Percentiles rank a stretch among this genome's conserved stretches.
These are phyloP conservation scores for Melospiza melodia DNA, from an alignment of 2,113 vertebrate genomes.

Conservation along the genomic window DNA sequence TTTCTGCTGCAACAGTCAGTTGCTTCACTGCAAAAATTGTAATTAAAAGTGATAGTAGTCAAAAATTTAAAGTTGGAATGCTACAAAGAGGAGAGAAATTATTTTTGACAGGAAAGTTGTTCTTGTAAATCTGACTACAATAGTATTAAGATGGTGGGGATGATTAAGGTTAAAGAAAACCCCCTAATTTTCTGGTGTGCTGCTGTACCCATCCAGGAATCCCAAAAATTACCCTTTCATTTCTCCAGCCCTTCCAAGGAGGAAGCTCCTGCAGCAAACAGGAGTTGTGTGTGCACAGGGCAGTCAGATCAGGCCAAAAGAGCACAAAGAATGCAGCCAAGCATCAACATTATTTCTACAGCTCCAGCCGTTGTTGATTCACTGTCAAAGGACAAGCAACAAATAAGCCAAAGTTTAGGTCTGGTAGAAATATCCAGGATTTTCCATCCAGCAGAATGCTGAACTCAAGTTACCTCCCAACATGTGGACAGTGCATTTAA, in stretches of 20 bases:
- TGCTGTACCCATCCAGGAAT: not conserved
- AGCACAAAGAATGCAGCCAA: constrained; percentile 51
- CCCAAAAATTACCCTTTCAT: not conserved
- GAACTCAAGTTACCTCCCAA: not conserved
- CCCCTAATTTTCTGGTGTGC: not conserved
- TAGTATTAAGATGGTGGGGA: not conserved
- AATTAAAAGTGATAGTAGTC: not conserved
- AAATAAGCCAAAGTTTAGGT: constrained; percentile 22
- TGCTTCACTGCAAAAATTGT: not conserved
- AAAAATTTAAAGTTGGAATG: not conserved
- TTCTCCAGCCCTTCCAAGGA: not conserved
- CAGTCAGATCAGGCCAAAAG: not conserved
- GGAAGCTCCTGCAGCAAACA: not conserved
- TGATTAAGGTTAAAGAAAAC: not conserved
- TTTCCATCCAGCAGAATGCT: not conserved
- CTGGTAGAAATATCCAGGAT: not conserved
- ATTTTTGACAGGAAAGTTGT: not conserved
- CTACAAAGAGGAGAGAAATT: not conserved
- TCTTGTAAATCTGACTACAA: not conserved
- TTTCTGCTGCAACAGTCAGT: not conserved
- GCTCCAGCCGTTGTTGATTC: constrained; percentile 23
- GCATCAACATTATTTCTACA: constrained; percentile 35
- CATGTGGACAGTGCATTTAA: not conserved
- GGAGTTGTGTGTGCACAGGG: not conserved
- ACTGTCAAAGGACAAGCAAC: constrained; percentile 14